Evolutionary conservation across 2,797 vertebrate species (phyloP).

Genomic region (Trematocara caparti): DNA sequence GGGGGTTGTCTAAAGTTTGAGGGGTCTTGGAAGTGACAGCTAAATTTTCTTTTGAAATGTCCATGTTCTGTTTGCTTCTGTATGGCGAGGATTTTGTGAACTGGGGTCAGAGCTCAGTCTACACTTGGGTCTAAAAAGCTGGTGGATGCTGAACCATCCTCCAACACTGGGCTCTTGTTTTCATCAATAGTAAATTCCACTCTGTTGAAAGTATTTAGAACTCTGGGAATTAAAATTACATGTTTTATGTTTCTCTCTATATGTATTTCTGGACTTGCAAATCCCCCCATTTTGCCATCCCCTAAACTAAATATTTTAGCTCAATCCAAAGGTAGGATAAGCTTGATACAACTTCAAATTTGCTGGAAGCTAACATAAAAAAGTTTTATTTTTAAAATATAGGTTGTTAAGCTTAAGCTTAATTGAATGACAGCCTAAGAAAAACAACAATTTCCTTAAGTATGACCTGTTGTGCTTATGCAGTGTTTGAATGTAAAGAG

Average conservation of each 20-base stretch:
- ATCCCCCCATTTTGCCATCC: background rate
- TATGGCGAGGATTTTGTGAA: background rate
- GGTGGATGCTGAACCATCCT: background rate
- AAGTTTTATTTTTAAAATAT: background rate
- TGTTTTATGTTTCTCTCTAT: background rate
- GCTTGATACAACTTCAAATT: background rate
- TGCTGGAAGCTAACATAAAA: background rate
- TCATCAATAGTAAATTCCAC: background rate
- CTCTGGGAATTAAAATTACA: background rate
- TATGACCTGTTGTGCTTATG: background rate
- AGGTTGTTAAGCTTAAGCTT: background rate
- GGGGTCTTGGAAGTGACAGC: conserved; percentile 52
- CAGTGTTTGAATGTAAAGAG: background rate
- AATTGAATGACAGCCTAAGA: background rate
- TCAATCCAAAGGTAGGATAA: background rate
- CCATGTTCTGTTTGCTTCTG: conserved; percentile 8
- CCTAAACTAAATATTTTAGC: background rate
- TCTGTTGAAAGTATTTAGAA: background rate
- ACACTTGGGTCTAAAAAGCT: background rate
- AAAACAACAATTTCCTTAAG: background rate
- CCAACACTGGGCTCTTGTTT: background rate
- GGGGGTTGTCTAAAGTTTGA: conserved; percentile 59
- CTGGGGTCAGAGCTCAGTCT: background rate
- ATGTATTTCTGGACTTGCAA: background rate
- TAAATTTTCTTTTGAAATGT: conserved; percentile 30